A percentile compares a stretch with the other conserved stretches of the same genome.
Conservation (phyloP, 2,113 vertebrate genomes). For the Trichechus manatus region DNA sequence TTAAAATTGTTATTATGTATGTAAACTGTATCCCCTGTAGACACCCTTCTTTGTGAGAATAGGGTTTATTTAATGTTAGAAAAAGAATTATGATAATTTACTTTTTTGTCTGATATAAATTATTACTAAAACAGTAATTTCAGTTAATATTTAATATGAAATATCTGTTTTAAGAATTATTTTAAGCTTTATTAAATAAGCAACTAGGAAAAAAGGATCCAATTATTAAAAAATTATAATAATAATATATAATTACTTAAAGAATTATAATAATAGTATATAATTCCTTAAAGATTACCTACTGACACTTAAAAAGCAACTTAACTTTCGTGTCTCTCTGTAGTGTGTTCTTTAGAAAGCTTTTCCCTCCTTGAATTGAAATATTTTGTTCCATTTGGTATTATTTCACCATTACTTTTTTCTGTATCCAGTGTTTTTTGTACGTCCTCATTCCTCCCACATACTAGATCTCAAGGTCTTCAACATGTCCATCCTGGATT, state of each 20-base stretch:
- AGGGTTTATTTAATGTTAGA: background rate
- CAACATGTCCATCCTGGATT: background rate
- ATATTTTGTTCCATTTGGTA: slow-evolving; percentile 27
- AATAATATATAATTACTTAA: background rate
- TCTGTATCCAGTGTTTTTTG: background rate
- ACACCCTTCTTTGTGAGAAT: background rate
- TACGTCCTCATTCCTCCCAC: background rate
- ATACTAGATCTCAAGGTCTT: background rate
- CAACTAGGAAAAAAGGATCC: background rate
- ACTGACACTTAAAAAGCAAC: background rate
- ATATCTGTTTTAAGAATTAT: background rate
- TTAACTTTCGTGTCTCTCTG: background rate
- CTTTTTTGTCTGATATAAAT: background rate
- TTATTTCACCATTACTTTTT: background rate
- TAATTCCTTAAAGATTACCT: background rate
- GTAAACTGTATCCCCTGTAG: background rate
- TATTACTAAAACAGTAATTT: background rate
- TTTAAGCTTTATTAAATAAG: background rate
- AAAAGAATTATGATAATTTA: background rate
- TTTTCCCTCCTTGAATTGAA: background rate
- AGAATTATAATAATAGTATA: background rate
- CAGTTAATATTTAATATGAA: slow-evolving; percentile 22
- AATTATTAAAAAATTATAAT: background rate
- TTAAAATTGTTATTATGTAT: background rate
- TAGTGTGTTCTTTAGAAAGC: background rate